phyloP scores from a whole-genome alignment of 2,888 invertebrate species.

The Rhodophaea formosa region DNA sequence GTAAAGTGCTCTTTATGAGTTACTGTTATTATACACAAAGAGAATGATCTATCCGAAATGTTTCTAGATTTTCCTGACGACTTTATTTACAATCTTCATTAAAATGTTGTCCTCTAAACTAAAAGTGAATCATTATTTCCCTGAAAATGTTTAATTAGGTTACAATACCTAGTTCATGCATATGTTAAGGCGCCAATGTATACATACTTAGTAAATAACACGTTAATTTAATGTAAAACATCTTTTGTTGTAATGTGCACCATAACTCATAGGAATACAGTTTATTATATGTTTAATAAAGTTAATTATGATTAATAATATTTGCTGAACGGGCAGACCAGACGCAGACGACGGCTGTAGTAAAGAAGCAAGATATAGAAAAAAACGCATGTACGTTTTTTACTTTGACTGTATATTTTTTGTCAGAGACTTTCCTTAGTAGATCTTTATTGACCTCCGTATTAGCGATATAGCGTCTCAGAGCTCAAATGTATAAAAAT shows the following conservation, averaged over 20 bases:
- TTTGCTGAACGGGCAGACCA: conserved; percentile 58
- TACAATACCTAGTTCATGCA: neutral
- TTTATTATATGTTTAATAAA: conserved; percentile 10
- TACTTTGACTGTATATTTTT: too few relatives aligned
- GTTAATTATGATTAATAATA: conserved; percentile 45
- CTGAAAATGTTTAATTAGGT: neutral
- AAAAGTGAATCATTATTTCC: neutral
- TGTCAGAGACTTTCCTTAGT: neutral
- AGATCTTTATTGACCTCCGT: too few relatives aligned
- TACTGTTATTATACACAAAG: neutral
- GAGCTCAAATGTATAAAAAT: too few relatives aligned
- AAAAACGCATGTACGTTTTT: neutral
- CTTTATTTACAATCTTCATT: neutral
- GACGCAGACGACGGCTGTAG: conserved; percentile 47
- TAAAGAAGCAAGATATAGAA: conserved; percentile 39
- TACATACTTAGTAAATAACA: neutral
- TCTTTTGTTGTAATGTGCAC: conserved; percentile 21
- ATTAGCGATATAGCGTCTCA: too few relatives aligned
- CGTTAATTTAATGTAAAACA: neutral
- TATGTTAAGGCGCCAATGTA: neutral
- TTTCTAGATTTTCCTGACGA: neutral
- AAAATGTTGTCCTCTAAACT: neutral
- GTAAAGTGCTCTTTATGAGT: conserved; percentile 11
- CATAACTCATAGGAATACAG: conserved; percentile 32
- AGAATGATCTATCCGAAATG: neutral